Conservation (phyloP, 2,113 vertebrate species). For the Lampris megalopsis region DNA sequence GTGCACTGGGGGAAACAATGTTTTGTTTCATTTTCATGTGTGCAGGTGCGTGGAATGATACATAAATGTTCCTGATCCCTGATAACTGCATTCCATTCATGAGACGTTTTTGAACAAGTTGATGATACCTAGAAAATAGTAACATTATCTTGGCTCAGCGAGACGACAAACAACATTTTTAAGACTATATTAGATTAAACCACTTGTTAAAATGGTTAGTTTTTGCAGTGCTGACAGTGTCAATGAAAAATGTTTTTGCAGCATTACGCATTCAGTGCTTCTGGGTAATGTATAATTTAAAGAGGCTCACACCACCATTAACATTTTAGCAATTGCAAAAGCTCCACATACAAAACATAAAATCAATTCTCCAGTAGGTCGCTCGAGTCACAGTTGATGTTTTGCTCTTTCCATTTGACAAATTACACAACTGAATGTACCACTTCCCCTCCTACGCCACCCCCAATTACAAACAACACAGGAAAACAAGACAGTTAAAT, state of each 20-base stretch:
- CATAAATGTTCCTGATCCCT: no score
- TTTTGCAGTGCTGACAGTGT: no score
- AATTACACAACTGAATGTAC: conserved; percentile 44
- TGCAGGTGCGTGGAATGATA: no score
- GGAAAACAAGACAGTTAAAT: conserved; percentile 34
- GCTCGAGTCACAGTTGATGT: conserved; percentile 58
- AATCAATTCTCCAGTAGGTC: conserved; percentile 21
- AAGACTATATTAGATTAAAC: no score
- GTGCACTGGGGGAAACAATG: no score
- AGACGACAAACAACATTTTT: no score
- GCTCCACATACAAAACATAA: not conserved
- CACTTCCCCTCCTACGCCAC: conserved; percentile 62
- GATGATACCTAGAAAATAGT: no score
- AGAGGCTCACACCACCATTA: not conserved
- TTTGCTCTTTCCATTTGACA: conserved; percentile 31
- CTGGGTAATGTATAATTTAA: not conserved
- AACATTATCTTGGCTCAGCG: no score
- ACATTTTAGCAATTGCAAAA: not conserved
- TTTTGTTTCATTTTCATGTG: no score
- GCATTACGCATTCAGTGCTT: not conserved
- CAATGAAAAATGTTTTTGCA: not conserved
- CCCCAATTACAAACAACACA: conserved; percentile 34
- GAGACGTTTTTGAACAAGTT: no score
- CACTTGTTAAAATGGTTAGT: no score
- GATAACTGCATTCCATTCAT: no score